Conservation (phyloP, 1,140 invertebrate species). For the Coenobita brevimanus region DNA sequence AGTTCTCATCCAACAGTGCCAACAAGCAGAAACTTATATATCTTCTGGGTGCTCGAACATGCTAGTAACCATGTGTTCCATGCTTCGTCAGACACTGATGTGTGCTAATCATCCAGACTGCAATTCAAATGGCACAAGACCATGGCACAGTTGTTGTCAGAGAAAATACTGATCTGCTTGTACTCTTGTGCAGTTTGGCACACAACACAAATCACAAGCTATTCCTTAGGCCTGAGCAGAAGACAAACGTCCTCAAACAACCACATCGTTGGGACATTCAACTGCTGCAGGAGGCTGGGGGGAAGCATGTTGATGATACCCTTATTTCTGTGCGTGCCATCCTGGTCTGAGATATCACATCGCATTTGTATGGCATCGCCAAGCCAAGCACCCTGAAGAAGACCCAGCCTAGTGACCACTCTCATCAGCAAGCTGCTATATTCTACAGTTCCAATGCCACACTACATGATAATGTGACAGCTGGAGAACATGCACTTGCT, state of each 20-base stretch:
- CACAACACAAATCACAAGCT: too few species aligned
- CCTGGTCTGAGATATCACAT: constrained; percentile 7
- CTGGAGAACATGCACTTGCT: neutral
- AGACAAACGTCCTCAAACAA: neutral
- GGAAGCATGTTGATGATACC: neutral
- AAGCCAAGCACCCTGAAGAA: neutral
- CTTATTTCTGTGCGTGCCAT: neutral
- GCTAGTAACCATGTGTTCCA: too few species aligned
- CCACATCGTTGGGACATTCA: neutral
- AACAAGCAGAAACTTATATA: too few species aligned
- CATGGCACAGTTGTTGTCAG: too few species aligned
- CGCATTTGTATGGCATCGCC: too few species aligned
- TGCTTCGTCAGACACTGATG: too few species aligned
- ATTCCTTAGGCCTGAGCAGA: too few species aligned
- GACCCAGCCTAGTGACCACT: neutral
- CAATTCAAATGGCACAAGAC: too few species aligned
- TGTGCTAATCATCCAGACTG: too few species aligned
- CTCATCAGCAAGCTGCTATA: neutral
- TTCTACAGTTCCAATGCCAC: too few species aligned
- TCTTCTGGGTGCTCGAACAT: neutral
- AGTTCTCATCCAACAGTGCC: too few species aligned
- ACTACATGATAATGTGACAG: too few species aligned
- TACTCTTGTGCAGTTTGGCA: neutral
- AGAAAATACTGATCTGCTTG: neutral
- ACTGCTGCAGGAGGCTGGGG: neutral